Conservation (phyloP, 1,140 invertebrate species). For the Heliconius nattereri region DNA sequence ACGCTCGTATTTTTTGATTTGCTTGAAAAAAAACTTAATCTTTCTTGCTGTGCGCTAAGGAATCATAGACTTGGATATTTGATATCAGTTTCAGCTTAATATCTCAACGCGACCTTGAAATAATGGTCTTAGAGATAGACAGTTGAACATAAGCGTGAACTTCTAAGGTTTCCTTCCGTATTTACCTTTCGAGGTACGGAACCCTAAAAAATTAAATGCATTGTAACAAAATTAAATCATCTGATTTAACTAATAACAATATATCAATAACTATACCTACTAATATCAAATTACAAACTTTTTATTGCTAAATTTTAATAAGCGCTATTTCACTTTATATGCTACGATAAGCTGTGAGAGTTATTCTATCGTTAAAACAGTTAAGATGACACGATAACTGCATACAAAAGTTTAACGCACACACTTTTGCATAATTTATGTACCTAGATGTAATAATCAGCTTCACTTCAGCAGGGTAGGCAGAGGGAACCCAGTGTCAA, state of each 20-base stretch:
- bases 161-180: too few relatives aligned
- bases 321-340: background rate
- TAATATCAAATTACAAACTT: background rate
- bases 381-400: constrained; percentile 8
- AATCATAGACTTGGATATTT: too few relatives aligned
- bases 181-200: too few relatives aligned
- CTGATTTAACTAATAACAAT: background rate
- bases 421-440: constrained; percentile 15
- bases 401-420: constrained; percentile 20
- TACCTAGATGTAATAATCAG: constrained; percentile 17
- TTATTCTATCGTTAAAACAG: background rate
- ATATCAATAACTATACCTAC: background rate
- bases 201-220: too few relatives aligned
- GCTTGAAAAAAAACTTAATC: too few relatives aligned
- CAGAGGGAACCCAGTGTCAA: too few relatives aligned
- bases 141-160: too few relatives aligned
- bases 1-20: too few relatives aligned
- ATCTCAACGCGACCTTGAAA: too few relatives aligned
- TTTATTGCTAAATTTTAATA: background rate
- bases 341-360: background rate
- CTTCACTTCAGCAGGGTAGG: too few relatives aligned
- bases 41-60: too few relatives aligned
- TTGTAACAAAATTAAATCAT: background rate
- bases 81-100: background rate
- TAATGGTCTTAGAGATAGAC: too few relatives aligned